Conservation (phyloP, 2,888 invertebrate species). For the Serripes groenlandicus region DNA sequence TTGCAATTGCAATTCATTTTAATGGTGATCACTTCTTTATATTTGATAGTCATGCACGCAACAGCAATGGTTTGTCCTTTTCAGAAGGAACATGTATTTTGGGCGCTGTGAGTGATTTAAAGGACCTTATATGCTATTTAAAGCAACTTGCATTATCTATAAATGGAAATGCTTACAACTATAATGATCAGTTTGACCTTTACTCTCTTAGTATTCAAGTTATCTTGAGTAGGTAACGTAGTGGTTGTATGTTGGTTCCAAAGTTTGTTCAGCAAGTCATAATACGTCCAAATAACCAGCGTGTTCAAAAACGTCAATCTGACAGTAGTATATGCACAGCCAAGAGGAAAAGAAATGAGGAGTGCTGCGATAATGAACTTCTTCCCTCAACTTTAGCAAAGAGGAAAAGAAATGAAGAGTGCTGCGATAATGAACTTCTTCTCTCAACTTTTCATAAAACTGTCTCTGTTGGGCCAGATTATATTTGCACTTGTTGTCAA, state of each 20-base stretch:
- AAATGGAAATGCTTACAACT: neutral
- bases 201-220: no score
- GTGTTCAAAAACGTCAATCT: no score
- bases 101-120: neutral
- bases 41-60: slow-evolving; percentile 35
- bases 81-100: slow-evolving; percentile 19
- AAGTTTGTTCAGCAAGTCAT: no score
- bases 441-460: slow-evolving; percentile 15
- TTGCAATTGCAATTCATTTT: slow-evolving; percentile 22
- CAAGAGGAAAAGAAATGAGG: no score
- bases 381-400: slow-evolving; percentile 17
- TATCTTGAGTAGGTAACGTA: no score
- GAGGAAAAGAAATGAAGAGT: no score
- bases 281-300: no score
- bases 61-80: slow-evolving; percentile 9
- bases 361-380: no score
- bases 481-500: slow-evolving; percentile 26
- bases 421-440: no score
- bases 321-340: no score
- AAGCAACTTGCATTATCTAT: neutral
- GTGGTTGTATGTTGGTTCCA: no score
- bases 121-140: neutral
- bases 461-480: slow-evolving; percentile 25
- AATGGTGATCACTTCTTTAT: slow-evolving; percentile 22
- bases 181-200: no score